These are phyloP conservation scores for Dasypolia templi DNA, from an alignment of 2,888 invertebrate species.

Conservation along the genomic window DNA sequence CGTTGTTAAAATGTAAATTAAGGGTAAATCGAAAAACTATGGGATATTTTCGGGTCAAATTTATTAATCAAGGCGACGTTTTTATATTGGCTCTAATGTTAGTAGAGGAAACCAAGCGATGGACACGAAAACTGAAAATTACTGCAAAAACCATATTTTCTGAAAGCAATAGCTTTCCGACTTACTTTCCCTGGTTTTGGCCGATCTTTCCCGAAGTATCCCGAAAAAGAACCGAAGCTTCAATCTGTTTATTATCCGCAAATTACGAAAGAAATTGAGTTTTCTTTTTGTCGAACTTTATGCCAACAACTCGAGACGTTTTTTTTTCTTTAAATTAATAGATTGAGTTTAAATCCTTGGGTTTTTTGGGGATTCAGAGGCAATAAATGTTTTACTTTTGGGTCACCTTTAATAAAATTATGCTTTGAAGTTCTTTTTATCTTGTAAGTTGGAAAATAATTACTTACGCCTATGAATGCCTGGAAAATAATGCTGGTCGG, in stretches of 20 bases:
- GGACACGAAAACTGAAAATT: constrained; percentile 12
- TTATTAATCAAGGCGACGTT: neutral
- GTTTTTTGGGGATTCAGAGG: constrained; percentile 31
- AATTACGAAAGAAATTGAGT: constrained; percentile 56
- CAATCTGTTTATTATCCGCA: constrained; percentile 54
- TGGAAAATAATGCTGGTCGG: neutral
- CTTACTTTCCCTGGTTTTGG: neutral
- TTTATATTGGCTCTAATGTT: neutral
- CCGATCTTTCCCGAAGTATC: constrained; percentile 30
- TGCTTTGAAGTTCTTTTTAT: neutral
- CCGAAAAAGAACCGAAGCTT: constrained; percentile 24
- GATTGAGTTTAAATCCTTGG: constrained; percentile 35
- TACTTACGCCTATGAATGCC: no score
- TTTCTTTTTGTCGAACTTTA: constrained; percentile 45
- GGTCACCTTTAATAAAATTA: constrained; percentile 15
- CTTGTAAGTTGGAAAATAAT: neutral
- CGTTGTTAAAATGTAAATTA: constrained; percentile 8
- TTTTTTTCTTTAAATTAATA: constrained; percentile 45
- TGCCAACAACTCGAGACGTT: constrained; percentile 20
- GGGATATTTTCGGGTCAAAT: neutral
- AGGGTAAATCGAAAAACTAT: neutral
- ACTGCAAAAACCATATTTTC: constrained; percentile 12
- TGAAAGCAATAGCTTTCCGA: constrained; percentile 11
- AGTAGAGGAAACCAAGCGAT: constrained; percentile 1
- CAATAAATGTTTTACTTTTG: constrained; percentile 28